Percentiles rank a stretch among this genome's conserved stretches.
These are phyloP conservation scores for Furcula furcula DNA, from an alignment of 2,888 invertebrate species.

Conservation along the genomic window DNA sequence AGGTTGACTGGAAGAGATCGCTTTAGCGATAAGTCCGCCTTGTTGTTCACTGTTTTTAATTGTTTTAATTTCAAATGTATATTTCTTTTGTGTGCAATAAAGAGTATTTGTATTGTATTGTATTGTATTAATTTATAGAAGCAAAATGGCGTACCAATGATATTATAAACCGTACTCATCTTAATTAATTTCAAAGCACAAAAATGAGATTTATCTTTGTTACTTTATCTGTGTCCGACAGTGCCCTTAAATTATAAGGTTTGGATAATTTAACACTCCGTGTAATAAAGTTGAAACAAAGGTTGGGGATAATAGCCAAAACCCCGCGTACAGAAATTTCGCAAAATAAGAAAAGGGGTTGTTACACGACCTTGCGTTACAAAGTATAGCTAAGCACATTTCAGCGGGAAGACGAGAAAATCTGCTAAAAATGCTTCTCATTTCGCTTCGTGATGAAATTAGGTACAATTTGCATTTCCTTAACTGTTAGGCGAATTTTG, in stretches of 20 bases:
- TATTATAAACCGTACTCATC: not conserved
- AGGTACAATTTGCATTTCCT: not conserved
- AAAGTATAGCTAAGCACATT: not conserved
- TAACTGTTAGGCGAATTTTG: too few relatives aligned
- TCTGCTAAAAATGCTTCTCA: not conserved
- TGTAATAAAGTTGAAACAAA: conserved; percentile 5
- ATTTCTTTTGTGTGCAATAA: too few relatives aligned
- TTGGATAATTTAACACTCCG: conserved; percentile 4
- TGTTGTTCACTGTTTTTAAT: too few relatives aligned
- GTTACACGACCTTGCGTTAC: not conserved
- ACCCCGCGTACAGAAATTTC: not conserved
- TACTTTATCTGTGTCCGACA: conserved; percentile 1
- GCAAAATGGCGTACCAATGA: not conserved
- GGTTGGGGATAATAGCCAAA: conserved; percentile 1
- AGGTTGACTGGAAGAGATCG: too few relatives aligned
- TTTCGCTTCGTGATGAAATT: not conserved
- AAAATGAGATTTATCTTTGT: conserved; percentile 5
- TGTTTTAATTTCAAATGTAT: too few relatives aligned
- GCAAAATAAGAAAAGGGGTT: not conserved
- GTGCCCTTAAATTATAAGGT: conserved; percentile 1
- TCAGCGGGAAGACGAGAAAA: not conserved
- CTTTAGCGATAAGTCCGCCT: too few relatives aligned
- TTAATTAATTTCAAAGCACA: conserved; percentile 1
- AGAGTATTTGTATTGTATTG: too few relatives aligned
- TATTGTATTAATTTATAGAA: not conserved